Conservation (phyloP, 1,140 invertebrate species). For the Saccostrea cuccullata region DNA sequence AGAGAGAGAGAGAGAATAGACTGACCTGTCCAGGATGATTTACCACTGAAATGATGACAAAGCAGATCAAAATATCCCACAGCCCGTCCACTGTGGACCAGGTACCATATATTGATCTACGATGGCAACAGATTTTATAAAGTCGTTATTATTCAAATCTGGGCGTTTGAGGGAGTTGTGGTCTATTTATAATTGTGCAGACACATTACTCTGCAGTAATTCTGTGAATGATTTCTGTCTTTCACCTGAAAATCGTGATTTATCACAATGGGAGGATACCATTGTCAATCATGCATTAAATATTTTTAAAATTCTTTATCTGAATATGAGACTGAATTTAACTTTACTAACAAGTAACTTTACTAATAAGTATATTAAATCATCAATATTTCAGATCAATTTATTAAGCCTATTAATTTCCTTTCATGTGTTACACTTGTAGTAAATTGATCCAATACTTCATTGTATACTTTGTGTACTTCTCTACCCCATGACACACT, state of each 20-base stretch:
- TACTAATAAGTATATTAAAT: background rate
- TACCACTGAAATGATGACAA: background rate
- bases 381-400: background rate
- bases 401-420: too few relatives aligned
- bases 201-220: background rate
- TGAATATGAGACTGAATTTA: background rate
- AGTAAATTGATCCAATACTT: too few relatives aligned
- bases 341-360: background rate
- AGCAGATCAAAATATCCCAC: background rate
- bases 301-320: background rate
- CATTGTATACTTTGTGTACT: too few relatives aligned
- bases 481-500: too few relatives aligned
- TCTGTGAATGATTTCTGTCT: slow-evolving; percentile 6
- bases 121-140: slow-evolving; percentile 1
- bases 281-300: slow-evolving; percentile 5
- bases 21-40: background rate
- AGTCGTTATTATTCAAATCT: slow-evolving; percentile 1
- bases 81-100: background rate
- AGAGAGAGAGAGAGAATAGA: background rate
- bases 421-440: too few relatives aligned
- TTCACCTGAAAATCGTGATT: slow-evolving; percentile 18
- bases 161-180: slow-evolving; percentile 22
- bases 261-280: slow-evolving; percentile 9
- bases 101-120: background rate
- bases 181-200: slow-evolving; percentile 29